A percentile compares a stretch with the other conserved stretches of the same genome.
phyloP scores from a whole-genome alignment of 1,140 invertebrate genomes.

The Mercenaria mercenaria region DNA sequence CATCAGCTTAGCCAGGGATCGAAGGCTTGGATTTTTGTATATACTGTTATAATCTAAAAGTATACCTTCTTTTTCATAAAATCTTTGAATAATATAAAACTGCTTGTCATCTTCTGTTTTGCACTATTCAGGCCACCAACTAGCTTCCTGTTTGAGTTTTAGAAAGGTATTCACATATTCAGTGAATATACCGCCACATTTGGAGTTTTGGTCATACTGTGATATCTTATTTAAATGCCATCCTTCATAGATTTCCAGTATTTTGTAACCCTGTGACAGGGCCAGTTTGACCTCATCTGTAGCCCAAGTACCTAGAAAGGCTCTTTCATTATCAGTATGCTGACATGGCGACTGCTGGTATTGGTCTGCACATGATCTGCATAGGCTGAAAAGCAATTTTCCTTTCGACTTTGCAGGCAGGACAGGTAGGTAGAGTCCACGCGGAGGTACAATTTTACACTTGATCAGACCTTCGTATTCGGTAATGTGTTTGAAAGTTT shows the following conservation, averaged over 20 bases:
- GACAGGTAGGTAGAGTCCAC: constrained; percentile 9
- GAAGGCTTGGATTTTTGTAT: constrained; percentile 79
- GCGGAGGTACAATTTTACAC: background rate
- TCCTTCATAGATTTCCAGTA: background rate
- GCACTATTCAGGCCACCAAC: constrained; percentile 61
- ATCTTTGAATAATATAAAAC: constrained; percentile 78
- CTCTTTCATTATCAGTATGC: background rate
- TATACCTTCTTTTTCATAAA: constrained; percentile 78
- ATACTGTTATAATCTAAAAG: constrained; percentile 80
- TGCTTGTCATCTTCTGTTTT: constrained; percentile 50
- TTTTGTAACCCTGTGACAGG: background rate
- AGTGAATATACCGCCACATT: constrained; percentile 42
- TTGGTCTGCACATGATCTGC: background rate
- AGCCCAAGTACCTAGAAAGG: too few species aligned
- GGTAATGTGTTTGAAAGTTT: too few species aligned
- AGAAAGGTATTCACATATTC: constrained; percentile 70
- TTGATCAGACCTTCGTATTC: constrained; percentile 17
- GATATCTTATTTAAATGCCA: constrained; percentile 14
- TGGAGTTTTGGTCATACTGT: background rate
- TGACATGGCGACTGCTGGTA: background rate
- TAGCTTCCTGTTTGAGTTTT: constrained; percentile 70
- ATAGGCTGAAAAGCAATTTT: constrained; percentile 26
- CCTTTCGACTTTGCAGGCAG: constrained; percentile 9
- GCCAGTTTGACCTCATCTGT: constrained; percentile 42
- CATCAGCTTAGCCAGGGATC: constrained; percentile 67